These are phyloP conservation scores for Penaeus indicus DNA, from an alignment of 1,140 invertebrate genomes.

Conservation along the genomic window DNA sequence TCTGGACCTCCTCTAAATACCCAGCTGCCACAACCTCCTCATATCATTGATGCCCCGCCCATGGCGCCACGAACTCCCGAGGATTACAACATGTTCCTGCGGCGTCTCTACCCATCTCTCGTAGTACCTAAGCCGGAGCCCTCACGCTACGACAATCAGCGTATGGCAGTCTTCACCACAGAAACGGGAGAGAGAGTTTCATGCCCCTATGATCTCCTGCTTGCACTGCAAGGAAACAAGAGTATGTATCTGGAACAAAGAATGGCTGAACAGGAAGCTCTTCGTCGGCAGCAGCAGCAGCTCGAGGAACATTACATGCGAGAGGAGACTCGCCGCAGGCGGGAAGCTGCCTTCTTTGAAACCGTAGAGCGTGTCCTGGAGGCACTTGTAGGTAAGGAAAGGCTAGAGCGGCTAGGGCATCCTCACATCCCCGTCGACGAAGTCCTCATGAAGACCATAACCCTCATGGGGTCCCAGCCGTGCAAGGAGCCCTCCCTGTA, in stretches of 20 bases:
- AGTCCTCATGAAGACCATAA: conserved; percentile 61
- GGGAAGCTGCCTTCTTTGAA: conserved; percentile 42
- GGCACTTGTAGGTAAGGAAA: conserved; percentile 54
- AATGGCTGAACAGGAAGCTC: conserved; percentile 37
- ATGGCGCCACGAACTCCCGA: conserved; percentile 6
- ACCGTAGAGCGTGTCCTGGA: conserved; percentile 60
- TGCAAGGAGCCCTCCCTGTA: conserved; percentile 65
- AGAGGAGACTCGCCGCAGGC: conserved; percentile 40
- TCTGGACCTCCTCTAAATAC: conserved; percentile 53
- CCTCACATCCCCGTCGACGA: conserved; percentile 61
- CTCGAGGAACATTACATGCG: conserved; percentile 51
- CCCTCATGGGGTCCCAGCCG: conserved; percentile 60
- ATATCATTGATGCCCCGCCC: conserved; percentile 43
- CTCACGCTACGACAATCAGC: conserved; percentile 1
- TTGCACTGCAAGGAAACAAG: conserved; percentile 43
- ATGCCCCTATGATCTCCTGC: conserved; percentile 57
- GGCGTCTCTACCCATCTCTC: conserved; percentile 40
- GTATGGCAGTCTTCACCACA: conserved; percentile 62
- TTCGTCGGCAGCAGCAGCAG: conserved; percentile 50
- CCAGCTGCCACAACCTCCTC: conserved; percentile 8
- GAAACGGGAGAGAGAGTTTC: conserved; percentile 59
- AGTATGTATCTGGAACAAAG: conserved; percentile 18
- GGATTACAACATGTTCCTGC: conserved; percentile 47
- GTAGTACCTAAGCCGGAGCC: conserved; percentile 17
- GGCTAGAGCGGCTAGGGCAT: conserved; percentile 57